phyloP scores from a whole-genome alignment of 1,140 invertebrate genomes.

The Octopus sinensis region DNA sequence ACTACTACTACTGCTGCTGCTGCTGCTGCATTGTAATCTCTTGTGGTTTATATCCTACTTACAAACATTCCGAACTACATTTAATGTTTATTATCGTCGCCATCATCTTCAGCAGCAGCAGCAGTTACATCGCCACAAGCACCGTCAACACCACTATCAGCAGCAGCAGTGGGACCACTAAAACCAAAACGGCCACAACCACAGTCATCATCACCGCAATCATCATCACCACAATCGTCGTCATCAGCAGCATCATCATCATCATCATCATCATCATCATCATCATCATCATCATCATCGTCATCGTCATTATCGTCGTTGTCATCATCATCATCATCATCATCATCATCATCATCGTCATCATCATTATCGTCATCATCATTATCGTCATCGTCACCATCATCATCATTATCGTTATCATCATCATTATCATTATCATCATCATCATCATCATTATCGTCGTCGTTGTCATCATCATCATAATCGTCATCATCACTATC shows the following conservation, averaged over 20 bases:
- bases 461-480: no score
- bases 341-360: slow-evolving; percentile 7
- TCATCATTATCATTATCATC: neutral
- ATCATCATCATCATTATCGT: neutral
- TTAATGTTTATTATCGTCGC: slow-evolving; percentile 1
- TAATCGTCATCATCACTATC: no score
- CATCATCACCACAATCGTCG: no score
- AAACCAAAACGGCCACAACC: slow-evolving; percentile 28
- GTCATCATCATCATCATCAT: neutral
- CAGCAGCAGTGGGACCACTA: neutral
- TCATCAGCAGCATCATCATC: no score
- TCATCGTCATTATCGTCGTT: neutral
- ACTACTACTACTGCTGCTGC: neutral
- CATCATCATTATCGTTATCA: neutral
- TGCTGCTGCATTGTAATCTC: neutral
- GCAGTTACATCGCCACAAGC: no score
- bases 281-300: slow-evolving; percentile 28
- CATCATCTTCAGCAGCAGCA: no score
- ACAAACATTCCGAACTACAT: neutral
- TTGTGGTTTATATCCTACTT: neutral
- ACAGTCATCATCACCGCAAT: slow-evolving; percentile 29
- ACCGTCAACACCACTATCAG: neutral
- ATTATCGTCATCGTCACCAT: neutral
- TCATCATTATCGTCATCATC: slow-evolving; percentile 16
- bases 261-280: slow-evolving; percentile 32